These are phyloP conservation scores for Paramuricea clavata DNA, from an alignment of 92 coral and sea anemone species.

Conservation along the genomic window DNA sequence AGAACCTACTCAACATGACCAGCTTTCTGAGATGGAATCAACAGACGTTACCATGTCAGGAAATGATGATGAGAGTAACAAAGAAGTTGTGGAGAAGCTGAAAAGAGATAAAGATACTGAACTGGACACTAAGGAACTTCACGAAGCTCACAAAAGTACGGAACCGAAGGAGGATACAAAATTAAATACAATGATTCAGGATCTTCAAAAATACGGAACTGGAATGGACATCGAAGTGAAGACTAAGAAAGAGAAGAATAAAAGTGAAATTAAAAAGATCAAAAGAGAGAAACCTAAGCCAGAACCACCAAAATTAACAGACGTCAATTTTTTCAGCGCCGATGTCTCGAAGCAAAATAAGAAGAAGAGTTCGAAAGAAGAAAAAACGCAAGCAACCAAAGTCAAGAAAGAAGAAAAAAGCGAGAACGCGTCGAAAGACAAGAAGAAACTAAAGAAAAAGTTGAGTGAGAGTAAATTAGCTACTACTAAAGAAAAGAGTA, in stretches of 20 bases:
- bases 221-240: slow-evolving; percentile 28
- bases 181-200: slow-evolving; percentile 1
- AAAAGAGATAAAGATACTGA: background rate
- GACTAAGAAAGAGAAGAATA: slow-evolving; percentile 5
- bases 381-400: background rate
- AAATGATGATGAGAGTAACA: background rate
- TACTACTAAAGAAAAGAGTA: slow-evolving; percentile 40
- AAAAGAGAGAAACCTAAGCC: slow-evolving; percentile 16
- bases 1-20: background rate
- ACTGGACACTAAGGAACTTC: background rate
- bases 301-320: slow-evolving; percentile 38
- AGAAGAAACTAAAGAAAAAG: slow-evolving; percentile 7
- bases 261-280: background rate
- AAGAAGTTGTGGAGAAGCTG: background rate
- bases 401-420: slow-evolving; percentile 6
- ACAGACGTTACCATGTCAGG: background rate
- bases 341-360: slow-evolving; percentile 2
- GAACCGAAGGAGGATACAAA: background rate
- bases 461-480: slow-evolving; percentile 9
- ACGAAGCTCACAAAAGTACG: background rate
- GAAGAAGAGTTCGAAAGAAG: background rate
- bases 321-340: slow-evolving; percentile 51
- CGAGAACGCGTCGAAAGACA: background rate
- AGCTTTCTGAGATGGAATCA: background rate
- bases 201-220: slow-evolving; percentile 43